These are phyloP conservation scores for Apostichopus japonicus DNA, from an alignment of 35 echinoderm and acorn worm genomes.

Conservation along the genomic window DNA sequence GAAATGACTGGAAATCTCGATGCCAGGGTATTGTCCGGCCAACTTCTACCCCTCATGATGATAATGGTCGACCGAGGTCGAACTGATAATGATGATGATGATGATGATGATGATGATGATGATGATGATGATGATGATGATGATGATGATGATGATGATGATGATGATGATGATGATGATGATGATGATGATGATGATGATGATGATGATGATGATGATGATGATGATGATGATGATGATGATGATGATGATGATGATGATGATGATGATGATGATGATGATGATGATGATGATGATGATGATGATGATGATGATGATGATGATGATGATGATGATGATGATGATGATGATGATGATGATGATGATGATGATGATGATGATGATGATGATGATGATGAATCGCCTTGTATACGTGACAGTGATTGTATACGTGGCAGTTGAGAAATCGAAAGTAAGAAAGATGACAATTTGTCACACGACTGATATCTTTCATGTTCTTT, in stretches of 20 bases:
- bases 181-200: background rate
- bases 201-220: background rate
- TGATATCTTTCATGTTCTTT: too few relatives aligned
- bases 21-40: too few relatives aligned
- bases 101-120: background rate
- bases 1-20: too few relatives aligned
- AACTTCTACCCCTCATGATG: background rate
- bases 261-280: background rate
- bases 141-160: background rate
- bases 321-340: background rate
- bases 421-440: too few relatives aligned
- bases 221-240: background rate
- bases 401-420: too few relatives aligned
- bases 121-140: background rate
- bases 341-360: background rate
- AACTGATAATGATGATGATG: background rate
- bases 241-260: background rate
- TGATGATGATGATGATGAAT: background rate
- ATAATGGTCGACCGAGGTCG: too few relatives aligned
- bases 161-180: background rate
- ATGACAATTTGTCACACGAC: too few relatives aligned
- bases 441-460: too few relatives aligned
- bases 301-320: slow-evolving; percentile 11
- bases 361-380: background rate
- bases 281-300: background rate